A percentile compares a stretch with the other conserved stretches of the same genome.
These are phyloP conservation scores for Puntigrus tetrazona DNA, from an alignment of 2,113 vertebrate species.

Conservation along the genomic window DNA sequence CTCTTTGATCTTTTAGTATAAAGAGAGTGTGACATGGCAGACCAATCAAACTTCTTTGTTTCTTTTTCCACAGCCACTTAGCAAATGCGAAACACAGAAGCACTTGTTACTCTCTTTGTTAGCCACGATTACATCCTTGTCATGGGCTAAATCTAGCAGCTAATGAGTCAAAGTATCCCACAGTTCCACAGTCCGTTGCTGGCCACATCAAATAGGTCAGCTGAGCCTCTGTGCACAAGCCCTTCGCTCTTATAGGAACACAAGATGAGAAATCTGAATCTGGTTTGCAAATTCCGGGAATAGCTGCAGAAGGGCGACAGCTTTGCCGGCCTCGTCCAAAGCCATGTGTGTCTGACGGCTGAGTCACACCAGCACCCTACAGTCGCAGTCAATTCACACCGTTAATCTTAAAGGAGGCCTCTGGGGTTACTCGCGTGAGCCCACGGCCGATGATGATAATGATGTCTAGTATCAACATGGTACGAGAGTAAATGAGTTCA, in stretches of 20 bases:
- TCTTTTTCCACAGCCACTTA: not conserved
- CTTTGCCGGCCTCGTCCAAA: slow-evolving; percentile 2
- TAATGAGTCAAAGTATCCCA: not conserved
- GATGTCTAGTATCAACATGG: slow-evolving; percentile 15
- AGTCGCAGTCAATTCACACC: slow-evolving; percentile 12
- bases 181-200: not conserved
- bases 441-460: slow-evolving; percentile 11
- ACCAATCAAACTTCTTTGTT: not conserved
- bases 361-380: slow-evolving; percentile 21
- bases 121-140: not conserved
- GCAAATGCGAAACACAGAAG: not conserved
- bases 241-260: not conserved
- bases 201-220: slow-evolving; percentile 8
- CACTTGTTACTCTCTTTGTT: not conserved
- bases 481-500: slow-evolving; percentile 27
- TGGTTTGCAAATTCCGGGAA: slow-evolving; percentile 43
- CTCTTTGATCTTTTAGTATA: not conserved
- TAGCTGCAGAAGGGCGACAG: slow-evolving; percentile 27
- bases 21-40: not conserved
- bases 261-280: slow-evolving; percentile 32
- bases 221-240: not conserved
- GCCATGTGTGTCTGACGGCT: slow-evolving; percentile 25
- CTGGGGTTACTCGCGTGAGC: not conserved
- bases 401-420: slow-evolving; percentile 11
- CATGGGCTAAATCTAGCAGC: not conserved